Base-by-base conservation (phyloP, 2,797 vertebrate species). In the Platalea minor region DNA sequence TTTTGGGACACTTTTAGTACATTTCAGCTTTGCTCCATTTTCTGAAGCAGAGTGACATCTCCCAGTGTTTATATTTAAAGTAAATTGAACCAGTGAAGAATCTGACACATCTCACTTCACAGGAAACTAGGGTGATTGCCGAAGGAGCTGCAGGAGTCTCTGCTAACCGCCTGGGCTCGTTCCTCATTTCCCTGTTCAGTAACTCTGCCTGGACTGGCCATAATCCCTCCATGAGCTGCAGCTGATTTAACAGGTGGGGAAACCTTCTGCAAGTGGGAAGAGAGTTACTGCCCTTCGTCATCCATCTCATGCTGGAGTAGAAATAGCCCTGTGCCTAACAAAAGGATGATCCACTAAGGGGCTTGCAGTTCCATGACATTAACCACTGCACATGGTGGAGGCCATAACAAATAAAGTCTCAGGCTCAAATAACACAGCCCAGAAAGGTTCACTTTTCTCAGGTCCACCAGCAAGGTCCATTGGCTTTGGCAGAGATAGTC, bases 1-100 rank as follows among this genome's bases (percentile, higher is more conserved):
- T 97, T 96, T 96, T 78, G 94, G 92, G 95, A 69, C 91, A 85
- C 94, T 96, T 96, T 96, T 11, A 48, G 91, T 90, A 64, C 89
- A 65, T 93, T 87, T 54, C 54, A 63, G 60, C 64, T 65, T 7
- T 56, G 83, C 57, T 94, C 80, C 70, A 69, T 91, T 96, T 93
- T 94, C 92, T 69, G 76, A 93, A 96, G 79, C 23, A 61, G 50
- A 67, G 59, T 7, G 19, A 93, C 65, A 88, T 39, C 57, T 91
- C 60, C 43, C 76, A 89, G 78, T 56, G 88, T 86, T 92, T 91
- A 81, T 81, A 88, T 68, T 95, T 92, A 80, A 96, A 92, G 83
- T 68, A 97, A 96, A 96, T 80, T 63, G 87, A 96, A 35, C 45
- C 91, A 82, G 67, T 26, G 83, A 95, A 61, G 79, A 33, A 23